Conservation (phyloP, 2,113 vertebrate genomes). For the Pseudopodoces humilis region DNA sequence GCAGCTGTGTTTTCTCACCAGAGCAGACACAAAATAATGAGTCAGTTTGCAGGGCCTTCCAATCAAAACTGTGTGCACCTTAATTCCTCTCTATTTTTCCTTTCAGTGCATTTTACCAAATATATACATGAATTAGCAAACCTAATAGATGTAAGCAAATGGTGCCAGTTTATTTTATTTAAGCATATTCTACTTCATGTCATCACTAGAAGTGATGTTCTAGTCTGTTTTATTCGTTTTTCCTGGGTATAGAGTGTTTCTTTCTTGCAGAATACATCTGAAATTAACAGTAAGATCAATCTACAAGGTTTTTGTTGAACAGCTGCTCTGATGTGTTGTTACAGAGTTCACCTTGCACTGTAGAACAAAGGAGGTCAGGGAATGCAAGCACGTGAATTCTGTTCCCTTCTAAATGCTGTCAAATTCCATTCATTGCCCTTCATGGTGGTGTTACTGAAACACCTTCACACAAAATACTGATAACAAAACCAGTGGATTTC, state of each 20-base stretch:
- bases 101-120: slow-evolving; percentile 1
- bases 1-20: neutral
- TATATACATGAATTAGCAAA: neutral
- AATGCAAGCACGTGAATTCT: neutral
- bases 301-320: neutral
- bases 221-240: neutral
- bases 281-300: slow-evolving; percentile 44
- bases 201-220: neutral
- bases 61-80: neutral
- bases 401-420: neutral
- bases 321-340: neutral
- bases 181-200: neutral
- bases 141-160: neutral
- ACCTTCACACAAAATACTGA: neutral
- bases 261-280: slow-evolving; percentile 48
- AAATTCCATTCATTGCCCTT: neutral
- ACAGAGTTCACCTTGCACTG: neutral
- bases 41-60: neutral
- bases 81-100: neutral
- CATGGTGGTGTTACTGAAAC: neutral
- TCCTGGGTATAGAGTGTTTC: slow-evolving; percentile 37
- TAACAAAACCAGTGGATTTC: neutral
- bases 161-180: neutral
- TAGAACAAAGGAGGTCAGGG: neutral
- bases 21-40: neutral